Evolutionary conservation across 2,888 invertebrate genomes (phyloP).

Genomic region (Andrena bucephala): DNA sequence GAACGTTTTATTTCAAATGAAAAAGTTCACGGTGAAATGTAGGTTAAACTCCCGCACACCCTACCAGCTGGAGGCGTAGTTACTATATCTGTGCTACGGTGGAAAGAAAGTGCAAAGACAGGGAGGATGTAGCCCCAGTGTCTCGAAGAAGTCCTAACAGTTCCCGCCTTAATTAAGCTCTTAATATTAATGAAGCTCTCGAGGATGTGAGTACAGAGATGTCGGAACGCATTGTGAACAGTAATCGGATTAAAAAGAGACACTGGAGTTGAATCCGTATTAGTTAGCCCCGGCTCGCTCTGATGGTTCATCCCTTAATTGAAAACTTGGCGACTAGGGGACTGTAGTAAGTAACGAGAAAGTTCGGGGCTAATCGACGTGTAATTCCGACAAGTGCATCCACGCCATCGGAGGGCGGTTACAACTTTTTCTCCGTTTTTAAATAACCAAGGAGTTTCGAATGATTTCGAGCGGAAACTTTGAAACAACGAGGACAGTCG

Average conservation of each 20-base stretch:
- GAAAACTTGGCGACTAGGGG: constrained; percentile 40
- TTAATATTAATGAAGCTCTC: constrained; percentile 69
- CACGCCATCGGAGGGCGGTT: constrained; percentile 1
- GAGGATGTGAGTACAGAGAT: constrained; percentile 40
- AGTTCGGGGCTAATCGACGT: constrained; percentile 32
- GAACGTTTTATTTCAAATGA: constrained; percentile 19
- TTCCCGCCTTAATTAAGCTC: constrained; percentile 68
- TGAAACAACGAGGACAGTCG: neutral
- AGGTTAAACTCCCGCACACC: constrained; percentile 5
- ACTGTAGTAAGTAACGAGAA: constrained; percentile 43
- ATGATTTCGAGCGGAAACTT: neutral
- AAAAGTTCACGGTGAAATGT: constrained; percentile 19
- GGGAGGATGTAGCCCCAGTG: constrained; percentile 21
- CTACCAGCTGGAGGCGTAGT: constrained; percentile 11
- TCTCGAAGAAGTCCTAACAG: constrained; percentile 50
- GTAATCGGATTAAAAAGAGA: constrained; percentile 66
- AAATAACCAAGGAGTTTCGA: neutral
- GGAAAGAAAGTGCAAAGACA: constrained; percentile 34
- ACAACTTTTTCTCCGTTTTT: neutral
- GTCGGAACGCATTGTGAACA: constrained; percentile 59
- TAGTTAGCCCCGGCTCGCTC: constrained; percentile 43
- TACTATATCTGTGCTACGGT: constrained; percentile 6
- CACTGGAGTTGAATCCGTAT: constrained; percentile 50
- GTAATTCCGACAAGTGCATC: constrained; percentile 10
- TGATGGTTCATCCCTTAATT: constrained; percentile 49